Conservation (phyloP, 2,113 vertebrate genomes). For the Passerina amoena region DNA sequence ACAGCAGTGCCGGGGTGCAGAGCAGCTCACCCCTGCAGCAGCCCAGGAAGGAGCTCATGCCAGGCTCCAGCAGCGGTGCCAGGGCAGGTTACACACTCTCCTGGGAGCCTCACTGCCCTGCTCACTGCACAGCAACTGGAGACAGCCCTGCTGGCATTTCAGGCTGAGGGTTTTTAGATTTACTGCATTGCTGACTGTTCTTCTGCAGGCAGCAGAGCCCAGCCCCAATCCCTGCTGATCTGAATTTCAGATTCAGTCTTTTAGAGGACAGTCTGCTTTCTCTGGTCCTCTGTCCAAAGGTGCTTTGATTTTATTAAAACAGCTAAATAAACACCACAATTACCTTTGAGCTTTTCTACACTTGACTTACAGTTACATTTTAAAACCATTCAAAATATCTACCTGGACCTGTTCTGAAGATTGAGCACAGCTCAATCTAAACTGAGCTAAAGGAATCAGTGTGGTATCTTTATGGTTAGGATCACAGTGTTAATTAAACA, state of each 20-base stretch:
- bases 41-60: neutral
- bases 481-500: neutral
- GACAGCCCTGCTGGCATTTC: neutral
- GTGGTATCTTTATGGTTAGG: neutral
- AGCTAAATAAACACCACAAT: neutral
- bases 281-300: neutral
- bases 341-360: neutral
- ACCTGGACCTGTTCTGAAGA: neutral
- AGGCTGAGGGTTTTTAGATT: neutral
- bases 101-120: neutral
- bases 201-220: neutral
- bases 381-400: neutral
- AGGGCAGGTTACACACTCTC: neutral
- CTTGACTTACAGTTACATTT: neutral
- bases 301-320: neutral
- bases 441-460: neutral
- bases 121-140: neutral
- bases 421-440: neutral
- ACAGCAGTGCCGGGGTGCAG: accelerated
- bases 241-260: neutral
- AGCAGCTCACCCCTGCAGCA: neutral
- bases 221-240: neutral
- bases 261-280: neutral
- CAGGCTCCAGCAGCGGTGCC: accelerated
- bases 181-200: neutral